Base-by-base conservation (phyloP, 2,113 vertebrate genomes). In the Speoplatyrhinus poulsoni region DNA sequence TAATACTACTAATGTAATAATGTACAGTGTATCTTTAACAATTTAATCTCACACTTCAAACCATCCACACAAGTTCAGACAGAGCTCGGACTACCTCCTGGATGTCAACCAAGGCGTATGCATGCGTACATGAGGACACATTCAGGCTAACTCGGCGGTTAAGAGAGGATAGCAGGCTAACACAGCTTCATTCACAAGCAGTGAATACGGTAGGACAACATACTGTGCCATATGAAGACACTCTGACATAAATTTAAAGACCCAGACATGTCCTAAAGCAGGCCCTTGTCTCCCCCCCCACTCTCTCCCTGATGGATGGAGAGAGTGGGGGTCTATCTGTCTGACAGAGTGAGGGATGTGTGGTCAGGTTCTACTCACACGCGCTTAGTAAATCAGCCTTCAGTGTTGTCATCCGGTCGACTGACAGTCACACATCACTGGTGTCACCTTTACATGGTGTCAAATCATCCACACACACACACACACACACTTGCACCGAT, bases 321-420 rank as follows among this genome's bases (percentile, higher is more conserved):
- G 93, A 78, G 94, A 93, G 94, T 94, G 92, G 95, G 95, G 95
- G 94, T 94, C 96, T 95, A 96, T 94, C 94, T 92, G 91, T 94
- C 93, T 98, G 97, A 98, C 96, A 98, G 95, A 91, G 94, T 98
- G 95, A 98, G 93, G 94, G 95, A 97, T 98, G 93, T 91, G 95
- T 93, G 94, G 91, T 93, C 91, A 96, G 93, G 94, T 95, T 96
- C 95, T 96, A 95, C 96, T 96, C 96, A 97, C 96, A 96, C 96
- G 96, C 96, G 94, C 94, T 96, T 96, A 97, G 96, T 96, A 96
- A 98, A 94, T 96, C 90, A 95, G 93, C 94, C 94, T 95, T 96
- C 94, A 92, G 91, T 92, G 92, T 93, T 96, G 95, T 97, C 95
- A 96, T 94, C 94, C 94, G 79, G 93, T 87, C 93, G 89, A 93